Conservation (phyloP, 2,888 invertebrate genomes). For the Leucophora obtusa region DNA sequence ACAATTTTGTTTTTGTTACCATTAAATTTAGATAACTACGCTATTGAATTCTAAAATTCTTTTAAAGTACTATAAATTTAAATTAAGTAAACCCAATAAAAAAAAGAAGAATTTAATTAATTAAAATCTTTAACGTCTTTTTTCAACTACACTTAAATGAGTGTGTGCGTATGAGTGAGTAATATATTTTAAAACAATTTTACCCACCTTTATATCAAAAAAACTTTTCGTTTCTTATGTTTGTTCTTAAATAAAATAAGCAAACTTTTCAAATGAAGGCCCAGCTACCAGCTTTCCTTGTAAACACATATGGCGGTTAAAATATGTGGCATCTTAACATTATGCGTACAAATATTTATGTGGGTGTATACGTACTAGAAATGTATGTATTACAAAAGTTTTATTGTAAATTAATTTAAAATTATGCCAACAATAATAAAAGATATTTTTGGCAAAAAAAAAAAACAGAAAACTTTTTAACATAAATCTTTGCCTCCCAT, state of each 20-base stretch:
- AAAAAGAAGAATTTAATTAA: no score
- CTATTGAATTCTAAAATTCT: neutral
- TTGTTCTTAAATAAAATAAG: neutral
- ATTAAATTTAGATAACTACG: neutral
- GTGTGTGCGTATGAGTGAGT: neutral
- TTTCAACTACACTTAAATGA: no score
- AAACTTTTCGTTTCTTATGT: neutral
- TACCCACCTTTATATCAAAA: neutral
- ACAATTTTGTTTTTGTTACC: neutral
- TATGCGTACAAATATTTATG: neutral
- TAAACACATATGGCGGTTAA: neutral
- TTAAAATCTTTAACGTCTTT: no score
- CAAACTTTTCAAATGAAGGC: neutral
- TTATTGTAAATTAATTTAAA: conserved; percentile 40
- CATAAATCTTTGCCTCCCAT: conserved; percentile 22
- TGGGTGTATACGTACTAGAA: neutral
- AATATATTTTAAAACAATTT: neutral
- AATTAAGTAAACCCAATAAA: no score
- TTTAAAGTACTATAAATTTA: neutral
- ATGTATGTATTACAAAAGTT: conserved; percentile 23
- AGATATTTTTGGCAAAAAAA: neutral
- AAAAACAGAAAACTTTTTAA: conserved; percentile 19
- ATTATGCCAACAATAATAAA: conserved; percentile 22
- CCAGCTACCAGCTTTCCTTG: neutral
- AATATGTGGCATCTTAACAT: conserved; percentile 5